Percentiles rank a stretch among this genome's conserved stretches.
phyloP scores from a whole-genome alignment of 2,888 invertebrate genomes.

The Galeopsomyia nigrocyanea region DNA sequence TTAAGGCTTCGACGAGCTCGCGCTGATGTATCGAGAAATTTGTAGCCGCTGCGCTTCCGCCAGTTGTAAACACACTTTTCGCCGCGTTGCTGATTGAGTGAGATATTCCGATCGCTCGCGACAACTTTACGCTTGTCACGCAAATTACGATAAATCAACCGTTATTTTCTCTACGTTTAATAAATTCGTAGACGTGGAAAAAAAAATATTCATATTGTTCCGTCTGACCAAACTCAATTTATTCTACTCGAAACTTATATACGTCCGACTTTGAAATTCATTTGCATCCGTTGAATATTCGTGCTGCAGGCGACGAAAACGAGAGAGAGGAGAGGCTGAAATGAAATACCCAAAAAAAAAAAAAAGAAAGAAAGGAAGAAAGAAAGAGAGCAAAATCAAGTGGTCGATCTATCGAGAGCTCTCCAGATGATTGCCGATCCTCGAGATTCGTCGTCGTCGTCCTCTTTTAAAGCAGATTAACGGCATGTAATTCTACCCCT shows the following conservation, averaged over 20 bases:
- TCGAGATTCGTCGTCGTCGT: constrained; percentile 13
- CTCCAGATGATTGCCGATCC: constrained; percentile 30
- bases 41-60: constrained; percentile 10
- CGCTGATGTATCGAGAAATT: constrained; percentile 34
- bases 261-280: neutral
- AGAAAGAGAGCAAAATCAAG: constrained; percentile 1
- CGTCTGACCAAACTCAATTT: too few species aligned
- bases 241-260: neutral
- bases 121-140: constrained; percentile 8
- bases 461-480: constrained; percentile 36
- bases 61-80: constrained; percentile 16
- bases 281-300: neutral
- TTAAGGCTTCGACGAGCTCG: too few species aligned
- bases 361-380: neutral
- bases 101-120: neutral
- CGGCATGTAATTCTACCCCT: constrained; percentile 36
- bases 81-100: neutral
- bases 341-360: too few species aligned
- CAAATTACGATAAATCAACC: too few species aligned
- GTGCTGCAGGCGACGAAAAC: too few species aligned
- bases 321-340: too few species aligned
- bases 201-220: too few species aligned
- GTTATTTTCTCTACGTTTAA: too few species aligned
- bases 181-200: too few species aligned
- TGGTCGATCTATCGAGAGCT: constrained; percentile 3